Base-by-base conservation (phyloP, 2,888 invertebrate species). In the Megamerina dolium region DNA sequence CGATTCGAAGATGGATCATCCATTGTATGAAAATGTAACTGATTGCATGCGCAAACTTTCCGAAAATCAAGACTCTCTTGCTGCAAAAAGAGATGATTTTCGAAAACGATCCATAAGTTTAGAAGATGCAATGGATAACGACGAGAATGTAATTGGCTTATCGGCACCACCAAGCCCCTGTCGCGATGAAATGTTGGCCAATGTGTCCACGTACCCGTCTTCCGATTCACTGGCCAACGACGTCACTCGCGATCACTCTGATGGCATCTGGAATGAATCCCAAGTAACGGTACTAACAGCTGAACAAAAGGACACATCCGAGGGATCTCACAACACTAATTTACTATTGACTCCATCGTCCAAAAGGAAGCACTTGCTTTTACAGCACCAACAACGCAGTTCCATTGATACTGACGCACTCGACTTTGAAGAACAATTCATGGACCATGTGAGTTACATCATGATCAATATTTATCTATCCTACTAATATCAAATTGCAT, bases 221-320 rank as follows among this genome's bases (percentile, higher is more conserved):
- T 87, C 83, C 57, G 88, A 89, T 69, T 89, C 88, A 10, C 72
- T 89, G 50, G 81, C 85, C n/a, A 86, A 86, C 55, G 87, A 87
- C 64, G 56, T 77, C 37, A 84, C 80, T 20, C 75, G 85, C 60
- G 89, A 89, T 66, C 87, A 88, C 68, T 88, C 88, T 35, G 89
- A 90, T 64, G 85, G 87, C 37, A 82, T 87, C 60, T 89, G 89
- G 88, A 90, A 89, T 71, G 89, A 89, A 73, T 89, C 89, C 10
- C 89, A 90, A 73, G 83, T 85, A 8, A 89, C 88, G 1, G 86
- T 89, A 13, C 74, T 87, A 26, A 86, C 84, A 71, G 79, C 80
- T 2, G 87, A 86, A 18, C 64, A 64, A 4, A 49, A 57, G 13
- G 66, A 66, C 16, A 58, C 57, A n/a, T 64, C 61, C 19, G 68